Evolutionary conservation across 2,888 invertebrate genomes (phyloP).

Genomic region (Rotaria magnacalcarata): DNA sequence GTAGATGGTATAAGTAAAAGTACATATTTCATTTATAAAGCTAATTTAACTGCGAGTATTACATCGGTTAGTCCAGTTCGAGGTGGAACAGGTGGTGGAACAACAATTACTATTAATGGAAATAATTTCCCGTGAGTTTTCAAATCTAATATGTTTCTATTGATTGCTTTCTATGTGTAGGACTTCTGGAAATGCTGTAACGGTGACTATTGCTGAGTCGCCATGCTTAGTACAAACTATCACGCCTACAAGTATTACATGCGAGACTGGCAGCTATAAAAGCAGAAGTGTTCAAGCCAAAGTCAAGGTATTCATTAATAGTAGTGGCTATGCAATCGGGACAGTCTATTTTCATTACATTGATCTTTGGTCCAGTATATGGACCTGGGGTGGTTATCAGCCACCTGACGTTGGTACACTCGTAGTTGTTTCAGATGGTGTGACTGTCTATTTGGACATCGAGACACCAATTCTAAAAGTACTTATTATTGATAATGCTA

Average conservation of each 20-base stretch:
- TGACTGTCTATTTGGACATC: constrained; percentile 53
- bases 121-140: constrained; percentile 40
- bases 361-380: constrained; percentile 54
- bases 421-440: constrained; percentile 52
- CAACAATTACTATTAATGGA: constrained; percentile 38
- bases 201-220: constrained; percentile 21
- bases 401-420: constrained; percentile 53
- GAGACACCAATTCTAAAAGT: constrained; percentile 53
- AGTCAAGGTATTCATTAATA: background rate
- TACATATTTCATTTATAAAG: constrained; percentile 10
- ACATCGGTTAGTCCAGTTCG: background rate
- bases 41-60: constrained; percentile 23
- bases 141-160: background rate
- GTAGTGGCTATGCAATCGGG: background rate
- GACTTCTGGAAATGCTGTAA: background rate
- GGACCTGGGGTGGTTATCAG: constrained; percentile 52
- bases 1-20: background rate
- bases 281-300: background rate
- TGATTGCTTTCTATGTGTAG: background rate
- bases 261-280: constrained; percentile 34
- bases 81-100: constrained; percentile 46
- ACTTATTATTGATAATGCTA: constrained; percentile 54
- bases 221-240: background rate
- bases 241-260: constrained; percentile 13
- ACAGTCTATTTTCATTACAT: constrained; percentile 52